A percentile compares a stretch with the other conserved stretches of the same genome.
Evolutionary conservation across 1,140 invertebrate species (phyloP).

Genomic region (Euglossa dilemma): DNA sequence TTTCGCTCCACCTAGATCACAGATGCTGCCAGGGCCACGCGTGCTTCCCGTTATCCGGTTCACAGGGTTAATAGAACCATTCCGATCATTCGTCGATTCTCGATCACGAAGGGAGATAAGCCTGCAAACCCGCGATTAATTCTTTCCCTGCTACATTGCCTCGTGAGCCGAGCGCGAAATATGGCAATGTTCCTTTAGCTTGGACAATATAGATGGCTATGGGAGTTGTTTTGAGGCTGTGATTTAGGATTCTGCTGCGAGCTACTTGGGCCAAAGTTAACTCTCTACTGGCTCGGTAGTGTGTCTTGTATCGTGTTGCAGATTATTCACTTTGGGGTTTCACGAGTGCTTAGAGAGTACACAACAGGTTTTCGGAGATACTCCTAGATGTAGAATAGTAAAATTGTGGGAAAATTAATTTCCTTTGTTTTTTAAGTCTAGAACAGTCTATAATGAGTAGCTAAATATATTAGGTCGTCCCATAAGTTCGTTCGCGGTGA

Average conservation of each 20-base stretch:
- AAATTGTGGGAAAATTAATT: too few relatives aligned
- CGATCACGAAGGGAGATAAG: conserved; percentile 47
- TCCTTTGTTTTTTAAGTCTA: too few relatives aligned
- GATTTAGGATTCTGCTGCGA: neutral
- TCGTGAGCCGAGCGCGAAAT: neutral
- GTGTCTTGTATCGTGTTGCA: too few relatives aligned
- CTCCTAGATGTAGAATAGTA: too few relatives aligned
- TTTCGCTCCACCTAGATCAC: conserved; percentile 43
- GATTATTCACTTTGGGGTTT: too few relatives aligned
- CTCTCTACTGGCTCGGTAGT: too few relatives aligned
- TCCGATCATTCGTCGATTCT: conserved; percentile 51
- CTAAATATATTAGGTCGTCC: too few relatives aligned
- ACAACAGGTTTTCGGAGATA: too few relatives aligned
- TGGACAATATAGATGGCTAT: neutral
- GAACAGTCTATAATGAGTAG: too few relatives aligned
- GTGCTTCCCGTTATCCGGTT: conserved; percentile 59
- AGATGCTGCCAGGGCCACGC: conserved; percentile 47
- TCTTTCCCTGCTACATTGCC: neutral
- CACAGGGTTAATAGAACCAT: conserved; percentile 61
- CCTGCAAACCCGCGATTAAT: conserved; percentile 10
- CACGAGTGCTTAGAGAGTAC: too few relatives aligned
- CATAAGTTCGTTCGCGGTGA: too few relatives aligned
- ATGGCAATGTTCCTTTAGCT: neutral
- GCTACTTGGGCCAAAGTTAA: too few relatives aligned
- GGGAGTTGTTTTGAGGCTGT: neutral